Conservation (phyloP, 2,797 vertebrate species). For the Echeneis naucrates region DNA sequence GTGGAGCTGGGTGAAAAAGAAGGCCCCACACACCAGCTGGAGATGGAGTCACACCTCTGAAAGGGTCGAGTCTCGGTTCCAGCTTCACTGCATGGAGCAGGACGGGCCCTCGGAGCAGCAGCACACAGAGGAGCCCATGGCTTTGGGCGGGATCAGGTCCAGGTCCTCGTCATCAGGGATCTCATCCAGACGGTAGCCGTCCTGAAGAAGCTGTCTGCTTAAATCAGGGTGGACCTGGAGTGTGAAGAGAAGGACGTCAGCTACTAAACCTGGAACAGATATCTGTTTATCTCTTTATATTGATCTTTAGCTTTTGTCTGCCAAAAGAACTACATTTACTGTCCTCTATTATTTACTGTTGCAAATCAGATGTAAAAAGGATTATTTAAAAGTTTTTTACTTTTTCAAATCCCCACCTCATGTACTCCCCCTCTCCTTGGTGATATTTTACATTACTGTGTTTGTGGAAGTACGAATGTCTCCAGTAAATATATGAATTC, state of each 20-base stretch:
- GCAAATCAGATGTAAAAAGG: not conserved
- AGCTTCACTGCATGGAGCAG: conserved; percentile 89
- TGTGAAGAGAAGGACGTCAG: not conserved
- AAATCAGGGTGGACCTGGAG: conserved; percentile 93
- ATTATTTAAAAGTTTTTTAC: not conserved
- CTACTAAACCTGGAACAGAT: not conserved
- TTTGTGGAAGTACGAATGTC: not conserved
- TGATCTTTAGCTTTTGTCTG: not conserved
- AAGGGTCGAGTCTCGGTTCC: conserved; percentile 16
- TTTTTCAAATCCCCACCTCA: not conserved
- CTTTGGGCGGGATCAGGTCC: conserved; percentile 97
- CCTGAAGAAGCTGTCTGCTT: conserved; percentile 92
- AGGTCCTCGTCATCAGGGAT: conserved; percentile 97
- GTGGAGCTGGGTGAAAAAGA: conserved; percentile 40
- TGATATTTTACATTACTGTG: not conserved
- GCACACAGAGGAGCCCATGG: conserved; percentile 88
- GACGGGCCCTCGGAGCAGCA: conserved; percentile 86
- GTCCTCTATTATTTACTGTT: not conserved
- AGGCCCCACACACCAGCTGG: conserved; percentile 49
- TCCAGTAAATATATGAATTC: not conserved
- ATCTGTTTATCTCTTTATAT: not conserved
- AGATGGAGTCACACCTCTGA: conserved; percentile 28
- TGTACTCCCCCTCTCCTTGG: not conserved
- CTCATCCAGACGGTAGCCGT: conserved; percentile 96
- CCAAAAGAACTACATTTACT: not conserved